Evolutionary conservation across 2,113 vertebrate genomes (phyloP).

Genomic region (Alectura lathami): DNA sequence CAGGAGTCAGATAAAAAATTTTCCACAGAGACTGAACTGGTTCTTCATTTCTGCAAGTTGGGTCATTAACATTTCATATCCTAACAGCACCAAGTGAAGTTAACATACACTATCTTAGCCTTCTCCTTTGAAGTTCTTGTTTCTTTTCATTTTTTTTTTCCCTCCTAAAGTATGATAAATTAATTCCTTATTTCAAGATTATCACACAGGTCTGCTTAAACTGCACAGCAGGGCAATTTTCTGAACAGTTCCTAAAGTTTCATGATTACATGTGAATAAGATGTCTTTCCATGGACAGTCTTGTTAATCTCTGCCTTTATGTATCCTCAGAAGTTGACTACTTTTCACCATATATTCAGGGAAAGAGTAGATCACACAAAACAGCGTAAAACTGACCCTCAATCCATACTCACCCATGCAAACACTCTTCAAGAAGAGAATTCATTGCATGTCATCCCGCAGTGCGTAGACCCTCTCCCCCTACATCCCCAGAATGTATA

Average conservation of each 20-base stretch:
- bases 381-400: not conserved
- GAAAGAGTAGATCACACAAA: not conserved
- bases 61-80: not conserved
- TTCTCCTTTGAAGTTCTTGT: not conserved
- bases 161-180: not conserved
- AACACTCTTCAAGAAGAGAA: not conserved
- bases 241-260: not conserved
- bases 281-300: not conserved
- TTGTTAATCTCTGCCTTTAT: not conserved
- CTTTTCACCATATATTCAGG: not conserved
- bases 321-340: not conserved
- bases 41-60: not conserved
- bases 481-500: rapidly evolving
- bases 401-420: not conserved
- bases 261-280: not conserved
- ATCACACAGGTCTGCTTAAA: not conserved
- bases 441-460: not conserved
- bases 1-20: not conserved
- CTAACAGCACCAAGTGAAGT: not conserved
- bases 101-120: not conserved
- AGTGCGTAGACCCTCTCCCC: rapidly evolving
- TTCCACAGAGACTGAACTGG: not conserved
- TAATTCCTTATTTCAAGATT: not conserved
- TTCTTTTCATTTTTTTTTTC: not conserved
- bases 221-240: not conserved